Percentiles rank a stretch among this genome's conserved stretches.
phyloP scores from a whole-genome alignment of 2,888 invertebrate species.

The Anodontia alba region DNA sequence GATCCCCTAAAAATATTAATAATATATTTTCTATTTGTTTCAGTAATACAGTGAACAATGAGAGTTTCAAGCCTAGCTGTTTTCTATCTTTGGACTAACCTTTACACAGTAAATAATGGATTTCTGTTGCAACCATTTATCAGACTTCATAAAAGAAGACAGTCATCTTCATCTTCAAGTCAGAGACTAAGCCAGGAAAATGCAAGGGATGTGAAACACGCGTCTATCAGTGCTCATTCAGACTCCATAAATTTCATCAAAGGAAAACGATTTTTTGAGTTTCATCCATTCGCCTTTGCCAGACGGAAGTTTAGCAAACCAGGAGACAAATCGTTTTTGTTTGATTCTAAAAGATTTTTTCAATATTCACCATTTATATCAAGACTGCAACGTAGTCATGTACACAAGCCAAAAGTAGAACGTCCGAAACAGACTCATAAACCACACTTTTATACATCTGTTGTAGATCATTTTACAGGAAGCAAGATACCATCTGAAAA shows the following conservation, averaged over 20 bases:
- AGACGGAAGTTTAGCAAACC: not conserved
- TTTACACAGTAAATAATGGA: not conserved
- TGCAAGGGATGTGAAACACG: too few species aligned
- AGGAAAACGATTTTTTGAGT: not conserved
- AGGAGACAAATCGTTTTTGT: not conserved
- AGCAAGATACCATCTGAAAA: not conserved
- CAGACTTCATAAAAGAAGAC: not conserved
- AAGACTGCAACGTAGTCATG: constrained; percentile 3
- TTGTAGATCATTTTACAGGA: not conserved
- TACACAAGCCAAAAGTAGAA: not conserved
- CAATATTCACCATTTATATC: constrained; percentile 14
- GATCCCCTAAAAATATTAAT: too few species aligned
- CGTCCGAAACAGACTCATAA: not conserved
- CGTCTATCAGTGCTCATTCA: too few species aligned
- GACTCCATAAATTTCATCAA: not conserved
- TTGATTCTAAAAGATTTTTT: not conserved
- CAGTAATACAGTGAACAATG: not conserved
- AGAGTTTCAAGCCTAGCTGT: not conserved
- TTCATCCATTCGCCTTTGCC: constrained; percentile 2
- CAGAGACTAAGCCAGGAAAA: too few species aligned
- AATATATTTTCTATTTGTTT: not conserved
- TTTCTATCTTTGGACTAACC: not conserved
- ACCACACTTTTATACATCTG: not conserved
- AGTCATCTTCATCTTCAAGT: not conserved
- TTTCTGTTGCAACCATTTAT: not conserved